phyloP scores from a whole-genome alignment of 2,113 vertebrate species.

The Calcarius ornatus region DNA sequence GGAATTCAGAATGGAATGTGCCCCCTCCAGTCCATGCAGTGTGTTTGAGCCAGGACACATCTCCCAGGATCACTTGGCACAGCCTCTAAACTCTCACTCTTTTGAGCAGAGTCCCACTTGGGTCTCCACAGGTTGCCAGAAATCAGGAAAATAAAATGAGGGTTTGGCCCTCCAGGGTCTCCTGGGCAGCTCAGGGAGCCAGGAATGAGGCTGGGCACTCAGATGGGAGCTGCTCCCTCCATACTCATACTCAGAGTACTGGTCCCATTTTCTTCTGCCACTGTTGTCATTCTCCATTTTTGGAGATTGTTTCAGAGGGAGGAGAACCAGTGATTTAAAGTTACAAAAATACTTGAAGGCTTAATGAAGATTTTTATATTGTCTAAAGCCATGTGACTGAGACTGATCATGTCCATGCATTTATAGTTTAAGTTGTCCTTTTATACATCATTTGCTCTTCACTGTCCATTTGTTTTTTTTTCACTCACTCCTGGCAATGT shows the following conservation, averaged over 20 bases:
- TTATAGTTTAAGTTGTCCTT: not conserved
- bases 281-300: not conserved
- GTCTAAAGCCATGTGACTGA: not conserved
- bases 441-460: not conserved
- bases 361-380: not conserved
- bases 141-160: not conserved
- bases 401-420: not conserved
- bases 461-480: not conserved
- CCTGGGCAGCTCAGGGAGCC: not conserved
- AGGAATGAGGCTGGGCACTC: fast-evolving
- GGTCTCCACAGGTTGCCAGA: not conserved
- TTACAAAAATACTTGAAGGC: not conserved
- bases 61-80: not conserved
- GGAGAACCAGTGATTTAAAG: not conserved
- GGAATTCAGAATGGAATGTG: not conserved
- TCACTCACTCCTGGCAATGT: not conserved
- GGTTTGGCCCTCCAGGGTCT: not conserved
- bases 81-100: not conserved
- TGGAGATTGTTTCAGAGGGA: not conserved
- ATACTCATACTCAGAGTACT: too few relatives aligned
- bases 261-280: not conserved
- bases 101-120: not conserved
- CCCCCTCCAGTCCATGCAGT: fast-evolving
- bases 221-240: fast-evolving
- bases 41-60: not conserved